These are phyloP conservation scores for Dione juno DNA, from an alignment of 2,888 invertebrate genomes.

Conservation along the genomic window DNA sequence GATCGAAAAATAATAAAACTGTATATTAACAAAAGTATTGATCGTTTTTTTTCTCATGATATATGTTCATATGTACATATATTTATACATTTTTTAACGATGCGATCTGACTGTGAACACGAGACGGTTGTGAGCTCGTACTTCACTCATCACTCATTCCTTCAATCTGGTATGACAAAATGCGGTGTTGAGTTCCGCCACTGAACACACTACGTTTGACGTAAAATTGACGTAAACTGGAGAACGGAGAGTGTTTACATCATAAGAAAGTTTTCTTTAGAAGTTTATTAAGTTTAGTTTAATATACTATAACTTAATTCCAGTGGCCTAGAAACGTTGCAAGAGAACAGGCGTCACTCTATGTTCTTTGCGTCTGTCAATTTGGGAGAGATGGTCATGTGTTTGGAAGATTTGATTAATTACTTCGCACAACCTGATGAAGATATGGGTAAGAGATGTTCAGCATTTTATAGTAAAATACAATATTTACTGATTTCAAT, in stretches of 20 bases:
- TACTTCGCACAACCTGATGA: conserved; percentile 99
- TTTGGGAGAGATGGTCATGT: conserved; percentile 98
- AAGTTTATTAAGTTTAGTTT: too few species aligned
- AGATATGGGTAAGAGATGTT: conserved; percentile 91
- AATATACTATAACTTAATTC: conserved; percentile 21
- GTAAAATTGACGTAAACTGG: not conserved
- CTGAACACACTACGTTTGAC: not conserved
- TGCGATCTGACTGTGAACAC: too few species aligned
- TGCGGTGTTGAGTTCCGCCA: not conserved
- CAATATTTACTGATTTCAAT: not conserved
- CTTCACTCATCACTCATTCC: too few species aligned
- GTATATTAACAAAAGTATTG: too few species aligned
- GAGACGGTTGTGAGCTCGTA: too few species aligned
- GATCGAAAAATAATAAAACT: too few species aligned
- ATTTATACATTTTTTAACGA: too few species aligned
- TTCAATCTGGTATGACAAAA: not conserved
- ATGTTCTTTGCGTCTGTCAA: conserved; percentile 96
- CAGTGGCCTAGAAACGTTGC: conserved; percentile 97
- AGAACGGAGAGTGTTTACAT: not conserved
- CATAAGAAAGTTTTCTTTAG: too few species aligned
- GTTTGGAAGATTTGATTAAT: conserved; percentile 98
- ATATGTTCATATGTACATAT: too few species aligned
- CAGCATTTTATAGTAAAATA: not conserved
- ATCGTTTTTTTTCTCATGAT: too few species aligned
- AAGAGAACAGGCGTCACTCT: conserved; percentile 92